These are phyloP conservation scores for Myathropa florea DNA, from an alignment of 2,888 invertebrate genomes.

Conservation along the genomic window DNA sequence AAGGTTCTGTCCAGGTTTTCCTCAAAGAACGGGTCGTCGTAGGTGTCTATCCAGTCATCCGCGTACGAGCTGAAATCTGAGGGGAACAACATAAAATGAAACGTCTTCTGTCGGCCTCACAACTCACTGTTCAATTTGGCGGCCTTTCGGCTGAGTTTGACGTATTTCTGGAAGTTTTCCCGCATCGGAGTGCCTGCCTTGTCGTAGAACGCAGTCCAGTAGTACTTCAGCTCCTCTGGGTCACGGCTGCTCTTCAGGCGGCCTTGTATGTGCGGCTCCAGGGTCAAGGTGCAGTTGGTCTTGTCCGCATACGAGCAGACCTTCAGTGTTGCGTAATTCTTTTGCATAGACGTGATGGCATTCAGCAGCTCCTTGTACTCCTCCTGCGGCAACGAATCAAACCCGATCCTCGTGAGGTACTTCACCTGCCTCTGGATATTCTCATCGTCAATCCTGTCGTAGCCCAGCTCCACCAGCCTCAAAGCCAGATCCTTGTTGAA, in stretches of 20 bases:
- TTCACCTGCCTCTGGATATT: constrained; percentile 87
- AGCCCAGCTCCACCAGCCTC: constrained; percentile 82
- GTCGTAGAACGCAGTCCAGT: constrained; percentile 91
- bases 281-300: constrained; percentile 84
- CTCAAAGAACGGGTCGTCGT: constrained; percentile 87
- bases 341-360: constrained; percentile 87
- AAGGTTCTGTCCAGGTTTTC: constrained; percentile 85
- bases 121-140: constrained; percentile 85
- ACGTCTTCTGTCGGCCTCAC: not conserved
- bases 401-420: constrained; percentile 86
- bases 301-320: constrained; percentile 86
- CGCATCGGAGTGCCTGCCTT: constrained; percentile 85
- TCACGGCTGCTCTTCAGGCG: constrained; percentile 87
- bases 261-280: constrained; percentile 85
- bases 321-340: constrained; percentile 88
- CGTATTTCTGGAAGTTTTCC: constrained; percentile 85
- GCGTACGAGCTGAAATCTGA: constrained; percentile 86
- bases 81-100: constrained; percentile 33
- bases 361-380: constrained; percentile 84
- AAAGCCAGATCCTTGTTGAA: constrained; percentile 77
- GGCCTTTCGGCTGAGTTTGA: constrained; percentile 85
- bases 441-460: constrained; percentile 86
- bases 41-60: constrained; percentile 87
- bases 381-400: constrained; percentile 86
- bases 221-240: constrained; percentile 88